Percentiles rank a stretch among this genome's conserved stretches.
These are phyloP conservation scores for Rostratula benghalensis DNA, from an alignment of 2,113 vertebrate genomes.

Conservation along the genomic window DNA sequence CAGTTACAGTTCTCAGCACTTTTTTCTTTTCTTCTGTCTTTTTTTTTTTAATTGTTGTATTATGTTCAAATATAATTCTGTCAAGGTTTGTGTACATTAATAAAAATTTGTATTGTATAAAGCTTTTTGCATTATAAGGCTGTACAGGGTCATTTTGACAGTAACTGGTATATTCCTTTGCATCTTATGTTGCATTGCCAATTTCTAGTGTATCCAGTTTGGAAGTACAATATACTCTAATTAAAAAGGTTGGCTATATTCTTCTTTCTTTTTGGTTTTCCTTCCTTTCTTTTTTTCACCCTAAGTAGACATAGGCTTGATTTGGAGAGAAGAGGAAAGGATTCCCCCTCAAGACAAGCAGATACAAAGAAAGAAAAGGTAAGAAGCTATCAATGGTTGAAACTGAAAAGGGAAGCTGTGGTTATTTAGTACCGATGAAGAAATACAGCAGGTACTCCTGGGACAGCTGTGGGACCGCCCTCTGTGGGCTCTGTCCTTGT, in stretches of 20 bases:
- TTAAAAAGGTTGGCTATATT: constrained; percentile 83
- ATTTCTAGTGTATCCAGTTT: constrained; percentile 99
- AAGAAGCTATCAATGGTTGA: not conserved
- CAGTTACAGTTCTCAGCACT: constrained; percentile 79
- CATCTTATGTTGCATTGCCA: constrained; percentile 97
- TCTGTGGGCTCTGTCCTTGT: not conserved
- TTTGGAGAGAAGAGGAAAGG: not conserved
- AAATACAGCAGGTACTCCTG: not conserved
- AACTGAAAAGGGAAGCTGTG: not conserved
- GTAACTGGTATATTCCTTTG: constrained; percentile 93
- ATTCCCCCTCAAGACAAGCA: not conserved
- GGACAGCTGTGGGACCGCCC: not conserved
- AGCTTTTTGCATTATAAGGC: constrained; percentile 98
- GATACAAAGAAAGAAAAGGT: not conserved
- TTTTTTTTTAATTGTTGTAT: constrained; percentile 80
- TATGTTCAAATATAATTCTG: constrained; percentile 84
- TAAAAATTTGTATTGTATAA: constrained; percentile 98
- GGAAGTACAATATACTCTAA: constrained; percentile 99
- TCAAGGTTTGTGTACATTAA: constrained; percentile 86
- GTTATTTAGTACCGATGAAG: not conserved
- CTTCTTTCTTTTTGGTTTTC: constrained; percentile 56
- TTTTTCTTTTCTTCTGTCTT: constrained; percentile 75
- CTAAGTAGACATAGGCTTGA: not conserved
- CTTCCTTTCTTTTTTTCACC: constrained; percentile 6
- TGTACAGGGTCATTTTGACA: constrained; percentile 99